Base-by-base conservation (phyloP, 1,140 invertebrate genomes). In the Drosophila pruinosa region DNA sequence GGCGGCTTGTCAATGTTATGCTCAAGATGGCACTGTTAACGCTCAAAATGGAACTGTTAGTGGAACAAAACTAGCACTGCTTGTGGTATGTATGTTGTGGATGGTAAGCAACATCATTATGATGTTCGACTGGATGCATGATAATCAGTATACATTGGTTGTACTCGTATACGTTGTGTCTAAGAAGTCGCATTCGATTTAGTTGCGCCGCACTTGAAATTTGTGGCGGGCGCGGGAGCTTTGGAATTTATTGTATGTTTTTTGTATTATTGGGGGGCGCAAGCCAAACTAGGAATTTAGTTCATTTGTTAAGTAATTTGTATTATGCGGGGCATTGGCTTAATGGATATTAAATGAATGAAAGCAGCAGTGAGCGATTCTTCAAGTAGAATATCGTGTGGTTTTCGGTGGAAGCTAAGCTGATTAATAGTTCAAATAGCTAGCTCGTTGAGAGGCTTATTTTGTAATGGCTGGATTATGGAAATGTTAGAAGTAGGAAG, bases 231-330 rank as follows among this genome's bases (percentile, higher is more conserved):
- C 6, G 36, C 4, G 5, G 12, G 3, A 36, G 15, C 36, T 24
- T 28, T 56, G 50, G 43, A 64, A 56, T 59, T 68, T 28, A n/a
- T 28, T 31, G 26, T 47, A n/a, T 24, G 26, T 36, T 53, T 14
- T 34, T 10, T 6, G 26, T 38, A 22, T 34, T 56, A 22, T 63
- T 43, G 54, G 22, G 28, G 19, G 19, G 22, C 17, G 19, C 22
- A 24, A 31, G 22, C 34, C 36, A 41, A 76, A 69, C 59, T 26
- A 69, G 43, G 72, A 86, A 81, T 80, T 86, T 61, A 48, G 52
- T 86, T 81, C 61, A 68, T 65, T 83, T 65, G 72, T 61, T 85
- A 78, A 73, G 70, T 79, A 73, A 61, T 79, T 74, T 62, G 17
- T 62, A 54, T 38, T 74, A 70, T 61, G 36, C 26, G 39, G 22